Evolutionary conservation across 2,888 invertebrate species (phyloP), one percentile per base, ranked within the genome.

Genomic region (Timema podura): DNA sequence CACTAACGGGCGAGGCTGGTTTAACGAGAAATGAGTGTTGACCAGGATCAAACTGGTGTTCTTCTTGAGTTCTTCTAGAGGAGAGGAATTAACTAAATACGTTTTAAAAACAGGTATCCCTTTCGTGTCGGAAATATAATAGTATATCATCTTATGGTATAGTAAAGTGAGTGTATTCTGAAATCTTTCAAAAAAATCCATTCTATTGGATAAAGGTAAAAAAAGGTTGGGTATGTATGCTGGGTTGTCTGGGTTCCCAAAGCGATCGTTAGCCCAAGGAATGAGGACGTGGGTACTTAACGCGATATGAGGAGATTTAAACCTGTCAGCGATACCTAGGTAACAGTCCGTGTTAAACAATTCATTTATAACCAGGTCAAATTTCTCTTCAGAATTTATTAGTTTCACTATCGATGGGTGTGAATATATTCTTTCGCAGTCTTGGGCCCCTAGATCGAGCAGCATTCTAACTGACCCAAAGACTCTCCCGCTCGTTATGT

Each of bases 1-100:
- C 59, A 68, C 68, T 30, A 30, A 45, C 10, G 68, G 59, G 7
- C 59, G 68, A 30, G 68, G 59, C 15, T 47, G 59, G 47, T 68
- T 68, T 7, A 68, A 10, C 59, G 68, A 16, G n/a, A 59, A 59
- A 48, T 68, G 68, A 5, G 59, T 68, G 61, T 68, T 68, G 11
- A 68, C 48, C 2, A 68, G 47, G 10, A 68, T 48, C 68, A 68
- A 46, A n/a, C 68, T 68, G 46, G 68, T 59, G n/a, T 68, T 46
- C 57, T 15, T 68, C 16, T 48, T 64, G 6, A 68, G 16, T 10
- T 59, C 57, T 30, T 68, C 48, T 44, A 68, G 57, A 9, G 30
- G 30, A 30, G 30, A 30, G 3, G 30, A 30, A 30, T 30, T 30
- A 30, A 30, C 30, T 30, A 30, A 30, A 30, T 30, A 30, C 30